A percentile compares a stretch with the other conserved stretches of the same genome.
These are phyloP conservation scores for Epirrhoe alternata DNA, from an alignment of 2,888 invertebrate species.

Conservation along the genomic window DNA sequence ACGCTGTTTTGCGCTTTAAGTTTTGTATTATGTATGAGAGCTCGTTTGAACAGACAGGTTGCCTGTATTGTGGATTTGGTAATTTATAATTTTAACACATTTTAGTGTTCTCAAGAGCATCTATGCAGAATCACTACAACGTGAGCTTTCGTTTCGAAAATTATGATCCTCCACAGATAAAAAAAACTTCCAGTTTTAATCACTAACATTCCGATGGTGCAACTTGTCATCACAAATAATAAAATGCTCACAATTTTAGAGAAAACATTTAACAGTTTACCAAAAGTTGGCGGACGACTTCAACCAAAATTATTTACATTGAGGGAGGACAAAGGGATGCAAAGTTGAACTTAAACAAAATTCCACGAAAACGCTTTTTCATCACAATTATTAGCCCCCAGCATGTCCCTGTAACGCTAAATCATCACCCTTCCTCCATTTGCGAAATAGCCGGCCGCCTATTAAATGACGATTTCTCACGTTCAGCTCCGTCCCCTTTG, in stretches of 20 bases:
- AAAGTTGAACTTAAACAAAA: conserved; percentile 20
- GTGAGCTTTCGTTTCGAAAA: too few species aligned
- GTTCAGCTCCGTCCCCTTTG: conserved; percentile 38
- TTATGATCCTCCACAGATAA: too few species aligned
- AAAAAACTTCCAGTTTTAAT: too few species aligned
- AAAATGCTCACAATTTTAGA: neutral
- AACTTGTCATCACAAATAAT: too few species aligned
- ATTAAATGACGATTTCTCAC: conserved; percentile 84
- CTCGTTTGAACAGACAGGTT: conserved; percentile 4
- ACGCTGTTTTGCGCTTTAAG: conserved; percentile 26
- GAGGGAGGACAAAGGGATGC: conserved; percentile 1
- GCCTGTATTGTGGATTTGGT: neutral
- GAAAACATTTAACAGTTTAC: neutral
- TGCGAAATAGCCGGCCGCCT: conserved; percentile 71
- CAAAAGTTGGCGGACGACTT: neutral
- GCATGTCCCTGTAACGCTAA: conserved; percentile 50
- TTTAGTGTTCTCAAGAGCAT: too few species aligned
- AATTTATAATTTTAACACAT: neutral
- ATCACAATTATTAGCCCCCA: conserved; percentile 43
- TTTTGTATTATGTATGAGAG: conserved; percentile 16
- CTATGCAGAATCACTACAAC: too few species aligned
- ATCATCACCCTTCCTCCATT: conserved; percentile 68
- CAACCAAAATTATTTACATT: neutral
- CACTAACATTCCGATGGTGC: too few species aligned
- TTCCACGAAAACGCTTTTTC: conserved; percentile 35